phyloP scores from a whole-genome alignment of 2,888 invertebrate genomes.

The Oligia latruncula region DNA sequence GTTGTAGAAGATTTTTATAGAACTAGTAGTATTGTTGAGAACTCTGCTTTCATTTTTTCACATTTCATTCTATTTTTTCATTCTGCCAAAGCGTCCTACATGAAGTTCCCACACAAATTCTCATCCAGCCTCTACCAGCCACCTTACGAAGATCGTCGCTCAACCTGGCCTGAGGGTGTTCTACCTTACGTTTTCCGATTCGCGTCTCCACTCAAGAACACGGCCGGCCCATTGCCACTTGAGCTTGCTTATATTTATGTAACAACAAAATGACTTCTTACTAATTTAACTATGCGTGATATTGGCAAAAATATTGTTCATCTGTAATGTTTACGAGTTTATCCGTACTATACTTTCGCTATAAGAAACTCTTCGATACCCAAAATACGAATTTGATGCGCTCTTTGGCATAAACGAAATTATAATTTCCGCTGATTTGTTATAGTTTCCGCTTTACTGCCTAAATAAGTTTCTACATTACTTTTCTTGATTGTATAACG shows the following conservation, averaged over 20 bases:
- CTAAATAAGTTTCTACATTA: conserved; percentile 21
- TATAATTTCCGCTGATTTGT: conserved; percentile 31
- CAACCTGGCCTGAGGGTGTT: neutral
- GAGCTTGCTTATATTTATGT: neutral
- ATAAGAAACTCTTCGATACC: conserved; percentile 9
- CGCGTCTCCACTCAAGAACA: neutral
- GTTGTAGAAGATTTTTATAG: neutral
- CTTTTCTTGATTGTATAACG: conserved; percentile 10
- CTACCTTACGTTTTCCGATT: neutral
- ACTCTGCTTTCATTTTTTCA: no score
- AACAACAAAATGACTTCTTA: neutral
- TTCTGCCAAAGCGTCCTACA: neutral
- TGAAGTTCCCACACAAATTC: neutral
- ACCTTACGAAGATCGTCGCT: neutral
- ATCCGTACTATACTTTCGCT: conserved; percentile 20
- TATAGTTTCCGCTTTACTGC: neutral
- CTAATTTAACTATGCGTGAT: neutral
- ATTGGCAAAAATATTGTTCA: neutral
- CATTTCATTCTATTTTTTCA: neutral
- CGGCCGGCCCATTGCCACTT: neutral
- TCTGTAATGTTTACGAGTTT: neutral
- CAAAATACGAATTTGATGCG: conserved; percentile 41
- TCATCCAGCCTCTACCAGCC: neutral
- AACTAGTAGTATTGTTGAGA: neutral
- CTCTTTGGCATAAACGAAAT: conserved; percentile 34